A percentile compares a stretch with the other conserved stretches of the same genome.
These are phyloP conservation scores for Alloplasta piceator DNA, from an alignment of 2,888 invertebrate genomes.

Conservation along the genomic window DNA sequence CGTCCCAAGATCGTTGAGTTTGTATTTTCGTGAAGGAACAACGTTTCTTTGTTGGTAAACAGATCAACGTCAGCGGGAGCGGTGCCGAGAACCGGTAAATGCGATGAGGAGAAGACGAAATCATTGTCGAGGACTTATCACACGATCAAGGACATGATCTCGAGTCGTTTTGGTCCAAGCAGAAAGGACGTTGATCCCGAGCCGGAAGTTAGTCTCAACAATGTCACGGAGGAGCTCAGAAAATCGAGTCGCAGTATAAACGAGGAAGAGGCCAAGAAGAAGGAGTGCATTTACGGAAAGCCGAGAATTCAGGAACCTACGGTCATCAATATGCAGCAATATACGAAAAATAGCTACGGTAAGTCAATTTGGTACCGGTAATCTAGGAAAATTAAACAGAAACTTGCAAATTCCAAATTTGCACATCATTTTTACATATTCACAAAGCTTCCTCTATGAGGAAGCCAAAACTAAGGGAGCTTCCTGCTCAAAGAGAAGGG, in stretches of 20 bases:
- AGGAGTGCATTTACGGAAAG: constrained; percentile 86
- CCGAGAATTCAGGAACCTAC: constrained; percentile 82
- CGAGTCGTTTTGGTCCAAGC: constrained; percentile 89
- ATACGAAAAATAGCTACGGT: constrained; percentile 78
- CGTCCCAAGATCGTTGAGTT: too few species aligned
- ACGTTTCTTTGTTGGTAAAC: constrained; percentile 16
- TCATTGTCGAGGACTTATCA: constrained; percentile 92
- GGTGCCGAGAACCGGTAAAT: constrained; percentile 74
- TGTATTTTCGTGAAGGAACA: not conserved
- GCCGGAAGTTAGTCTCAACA: constrained; percentile 85
- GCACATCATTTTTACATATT: too few species aligned
- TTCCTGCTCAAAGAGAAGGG: too few species aligned
- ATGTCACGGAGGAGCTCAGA: constrained; percentile 86
- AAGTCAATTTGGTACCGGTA: constrained; percentile 41
- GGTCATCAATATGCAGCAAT: constrained; percentile 70
- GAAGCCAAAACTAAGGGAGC: too few species aligned
- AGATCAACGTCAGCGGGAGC: constrained; percentile 76
- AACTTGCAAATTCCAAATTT: too few species aligned
- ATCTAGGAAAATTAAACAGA: too few species aligned
- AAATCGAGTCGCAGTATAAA: constrained; percentile 83
- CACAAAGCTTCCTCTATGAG: too few species aligned
- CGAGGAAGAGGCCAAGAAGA: constrained; percentile 83
- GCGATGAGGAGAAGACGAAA: constrained; percentile 83
- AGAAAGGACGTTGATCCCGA: constrained; percentile 85
- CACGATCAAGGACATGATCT: constrained; percentile 93